Evolutionary conservation across 2,113 vertebrate genomes (phyloP).

Genomic region (Solenodon paradoxus): DNA sequence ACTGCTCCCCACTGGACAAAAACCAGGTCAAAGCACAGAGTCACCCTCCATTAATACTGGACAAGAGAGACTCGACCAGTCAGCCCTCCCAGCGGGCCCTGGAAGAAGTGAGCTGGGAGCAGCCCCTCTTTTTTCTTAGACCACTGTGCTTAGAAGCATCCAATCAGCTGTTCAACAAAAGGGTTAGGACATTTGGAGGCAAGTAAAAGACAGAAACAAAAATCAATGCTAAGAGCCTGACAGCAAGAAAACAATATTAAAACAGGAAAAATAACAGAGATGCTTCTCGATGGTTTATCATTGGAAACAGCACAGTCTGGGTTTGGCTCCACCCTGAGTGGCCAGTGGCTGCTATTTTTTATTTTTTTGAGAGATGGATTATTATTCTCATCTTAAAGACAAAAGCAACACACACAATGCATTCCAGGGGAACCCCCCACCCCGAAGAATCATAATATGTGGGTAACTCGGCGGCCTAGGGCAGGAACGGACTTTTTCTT

Average conservation of each 20-base stretch:
- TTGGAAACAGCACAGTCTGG: background rate
- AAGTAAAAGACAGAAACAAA: background rate
- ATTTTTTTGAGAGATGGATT: background rate
- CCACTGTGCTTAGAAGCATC: background rate
- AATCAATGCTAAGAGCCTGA: background rate
- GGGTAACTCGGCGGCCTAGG: background rate
- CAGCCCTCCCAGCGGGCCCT: background rate
- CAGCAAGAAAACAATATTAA: background rate
- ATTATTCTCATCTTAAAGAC: background rate
- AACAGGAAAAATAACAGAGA: background rate
- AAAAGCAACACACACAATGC: background rate
- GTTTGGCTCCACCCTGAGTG: accelerated
- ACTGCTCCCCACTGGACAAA: background rate
- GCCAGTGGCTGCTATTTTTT: background rate
- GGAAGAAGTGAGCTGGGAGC: background rate
- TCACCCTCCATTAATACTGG: background rate
- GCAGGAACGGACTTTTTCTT: background rate
- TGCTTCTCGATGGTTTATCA: background rate
- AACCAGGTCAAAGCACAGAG: background rate
- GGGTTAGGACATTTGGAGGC: background rate
- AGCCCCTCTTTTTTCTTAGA: background rate
- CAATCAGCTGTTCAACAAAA: background rate
- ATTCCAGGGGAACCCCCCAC: background rate
- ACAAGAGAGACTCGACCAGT: background rate
- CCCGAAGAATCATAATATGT: no score